Evolutionary conservation across 2,113 vertebrate species (phyloP).

Genomic region (Platysteira castanea): DNA sequence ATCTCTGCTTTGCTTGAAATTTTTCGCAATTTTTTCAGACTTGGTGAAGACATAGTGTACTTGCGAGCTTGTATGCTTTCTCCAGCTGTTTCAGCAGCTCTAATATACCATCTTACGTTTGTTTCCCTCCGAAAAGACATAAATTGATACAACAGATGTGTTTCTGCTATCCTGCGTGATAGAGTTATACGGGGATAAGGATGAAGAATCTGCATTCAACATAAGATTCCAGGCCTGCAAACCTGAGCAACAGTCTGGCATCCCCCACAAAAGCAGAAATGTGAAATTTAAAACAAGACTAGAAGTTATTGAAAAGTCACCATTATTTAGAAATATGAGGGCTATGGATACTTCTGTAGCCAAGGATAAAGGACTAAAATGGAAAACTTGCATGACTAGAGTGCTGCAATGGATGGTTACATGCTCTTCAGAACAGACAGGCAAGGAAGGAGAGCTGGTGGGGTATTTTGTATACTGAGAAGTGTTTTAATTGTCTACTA

Average conservation of each 20-base stretch:
- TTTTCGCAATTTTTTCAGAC: neutral
- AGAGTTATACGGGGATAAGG: neutral
- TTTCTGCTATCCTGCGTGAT: neutral
- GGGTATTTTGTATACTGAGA: neutral
- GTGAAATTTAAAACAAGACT: neutral
- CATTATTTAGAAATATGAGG: neutral
- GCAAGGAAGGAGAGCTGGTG: neutral
- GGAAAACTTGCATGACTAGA: neutral
- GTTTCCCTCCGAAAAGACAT: neutral
- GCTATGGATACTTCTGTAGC: neutral
- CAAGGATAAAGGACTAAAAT: neutral
- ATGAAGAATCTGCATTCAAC: neutral
- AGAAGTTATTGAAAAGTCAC: neutral
- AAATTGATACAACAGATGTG: neutral
- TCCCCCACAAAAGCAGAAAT: neutral
- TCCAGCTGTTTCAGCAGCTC: neutral
- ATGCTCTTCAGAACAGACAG: neutral
- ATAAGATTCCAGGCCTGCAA: neutral
- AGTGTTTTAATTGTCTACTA: neutral
- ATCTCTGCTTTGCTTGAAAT: neutral
- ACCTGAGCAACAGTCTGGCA: neutral
- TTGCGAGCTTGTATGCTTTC: neutral
- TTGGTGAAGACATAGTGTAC: neutral
- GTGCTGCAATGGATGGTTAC: neutral
- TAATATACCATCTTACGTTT: neutral